Evolutionary conservation across 2,797 vertebrate species (phyloP).

Genomic region (Lycodopsis pacificus): DNA sequence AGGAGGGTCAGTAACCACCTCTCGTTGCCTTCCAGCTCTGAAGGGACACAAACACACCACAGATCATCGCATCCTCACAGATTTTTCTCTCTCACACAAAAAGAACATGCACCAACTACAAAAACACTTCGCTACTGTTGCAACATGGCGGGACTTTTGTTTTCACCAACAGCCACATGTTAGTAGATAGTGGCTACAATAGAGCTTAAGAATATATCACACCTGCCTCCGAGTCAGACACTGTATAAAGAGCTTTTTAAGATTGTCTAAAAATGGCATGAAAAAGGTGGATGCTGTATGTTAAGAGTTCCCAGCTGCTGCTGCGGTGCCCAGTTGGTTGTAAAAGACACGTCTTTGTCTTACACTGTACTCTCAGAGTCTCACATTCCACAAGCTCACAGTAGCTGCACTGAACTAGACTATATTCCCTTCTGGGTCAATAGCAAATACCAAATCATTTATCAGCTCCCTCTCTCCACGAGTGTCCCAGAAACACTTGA

Average conservation of each 20-base stretch:
- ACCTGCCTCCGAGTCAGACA: constrained; percentile 4
- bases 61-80: constrained; percentile 75
- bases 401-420: constrained; percentile 63
- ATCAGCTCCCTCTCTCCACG: constrained; percentile 68
- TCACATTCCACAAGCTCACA: constrained; percentile 54
- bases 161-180: constrained; percentile 9
- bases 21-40: constrained; percentile 81
- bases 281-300: neutral
- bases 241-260: constrained; percentile 12
- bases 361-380: constrained; percentile 39
- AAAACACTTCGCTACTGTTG: constrained; percentile 24
- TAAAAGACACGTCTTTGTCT: constrained; percentile 46
- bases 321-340: constrained; percentile 20
- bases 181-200: neutral
- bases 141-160: constrained; percentile 17
- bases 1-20: constrained; percentile 83
- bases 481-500: constrained; percentile 79
- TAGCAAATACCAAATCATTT: constrained; percentile 75
- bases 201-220: constrained; percentile 3
- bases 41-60: constrained; percentile 81
- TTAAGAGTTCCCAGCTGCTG: constrained; percentile 34
- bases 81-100: constrained; percentile 24
- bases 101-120: constrained; percentile 37
- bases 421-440: constrained; percentile 78
- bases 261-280: neutral